Evolutionary conservation across 2,797 vertebrate species (phyloP).

Genomic region (Spinus olivaceus): DNA sequence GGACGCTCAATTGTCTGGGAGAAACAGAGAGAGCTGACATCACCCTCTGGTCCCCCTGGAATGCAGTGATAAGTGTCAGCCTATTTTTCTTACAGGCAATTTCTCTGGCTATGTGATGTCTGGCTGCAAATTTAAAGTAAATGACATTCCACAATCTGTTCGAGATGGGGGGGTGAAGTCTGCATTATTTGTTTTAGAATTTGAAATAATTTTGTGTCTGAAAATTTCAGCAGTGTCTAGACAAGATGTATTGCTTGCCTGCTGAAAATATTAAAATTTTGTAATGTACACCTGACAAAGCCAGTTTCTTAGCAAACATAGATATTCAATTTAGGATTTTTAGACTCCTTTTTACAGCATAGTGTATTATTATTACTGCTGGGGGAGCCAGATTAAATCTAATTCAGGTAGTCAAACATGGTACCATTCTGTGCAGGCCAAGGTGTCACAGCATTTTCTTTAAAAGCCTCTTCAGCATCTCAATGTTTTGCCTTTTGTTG

Average conservation of each 20-base stretch:
- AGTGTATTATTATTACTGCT: not conserved
- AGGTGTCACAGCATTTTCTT: not conserved
- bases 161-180: conserved; percentile 16
- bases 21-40: conserved; percentile 52
- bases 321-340: conserved; percentile 54
- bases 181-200: conserved; percentile 55
- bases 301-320: conserved; percentile 45
- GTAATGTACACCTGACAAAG: conserved; percentile 11
- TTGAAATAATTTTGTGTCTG: conserved; percentile 68
- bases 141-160: conserved; percentile 66
- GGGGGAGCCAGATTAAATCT: not conserved
- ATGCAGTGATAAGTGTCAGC: conserved; percentile 51
- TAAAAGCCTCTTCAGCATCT: not conserved
- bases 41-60: conserved; percentile 58
- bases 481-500: not conserved
- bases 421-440: not conserved
- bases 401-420: not conserved
- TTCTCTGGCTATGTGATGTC: conserved; percentile 64
- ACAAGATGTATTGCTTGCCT: conserved; percentile 68
- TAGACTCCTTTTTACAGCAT: not conserved
- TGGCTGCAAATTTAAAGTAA: conserved; percentile 70
- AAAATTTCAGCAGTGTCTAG: conserved; percentile 71
- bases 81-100: conserved; percentile 62
- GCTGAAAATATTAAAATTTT: conserved; percentile 70
- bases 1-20: conserved; percentile 69